Percentiles rank a stretch among this genome's conserved stretches.
These are phyloP conservation scores for Sebastes cheni DNA, from an alignment of 2,797 vertebrate species.

Conservation along the genomic window DNA sequence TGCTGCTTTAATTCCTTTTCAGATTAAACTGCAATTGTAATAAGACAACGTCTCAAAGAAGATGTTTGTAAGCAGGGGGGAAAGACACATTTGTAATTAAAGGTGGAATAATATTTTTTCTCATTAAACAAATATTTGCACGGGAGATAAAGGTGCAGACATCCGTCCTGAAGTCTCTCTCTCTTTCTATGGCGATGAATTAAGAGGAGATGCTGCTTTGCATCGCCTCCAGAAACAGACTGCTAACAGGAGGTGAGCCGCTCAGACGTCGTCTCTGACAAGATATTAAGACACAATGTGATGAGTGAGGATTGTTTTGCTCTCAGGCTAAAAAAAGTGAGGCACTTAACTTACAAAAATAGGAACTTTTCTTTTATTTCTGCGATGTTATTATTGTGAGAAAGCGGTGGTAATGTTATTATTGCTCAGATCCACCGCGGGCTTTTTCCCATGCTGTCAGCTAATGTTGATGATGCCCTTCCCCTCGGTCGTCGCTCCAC, in stretches of 20 bases:
- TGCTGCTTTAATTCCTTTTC: slow-evolving; percentile 80
- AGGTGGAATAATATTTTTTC: slow-evolving; percentile 74
- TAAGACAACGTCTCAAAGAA: slow-evolving; percentile 75
- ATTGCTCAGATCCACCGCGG: slow-evolving; percentile 69
- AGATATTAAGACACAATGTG: slow-evolving; percentile 52
- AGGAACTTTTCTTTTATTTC: slow-evolving; percentile 62
- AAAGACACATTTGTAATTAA: slow-evolving; percentile 80
- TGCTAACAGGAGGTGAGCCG: slow-evolving; percentile 55
- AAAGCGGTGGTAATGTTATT: slow-evolving; percentile 71
- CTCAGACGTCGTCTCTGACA: slow-evolving; percentile 45
- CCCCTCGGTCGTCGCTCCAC: slow-evolving; percentile 41
- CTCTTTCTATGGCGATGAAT: not conserved
- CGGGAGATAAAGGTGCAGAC: slow-evolving; percentile 46
- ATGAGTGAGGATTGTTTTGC: slow-evolving; percentile 53
- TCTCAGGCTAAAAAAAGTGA: slow-evolving; percentile 61
- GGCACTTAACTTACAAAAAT: slow-evolving; percentile 57
- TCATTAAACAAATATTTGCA: slow-evolving; percentile 73
- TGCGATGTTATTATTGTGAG: slow-evolving; percentile 67
- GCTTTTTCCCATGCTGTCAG: slow-evolving; percentile 71
- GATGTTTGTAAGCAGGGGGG: slow-evolving; percentile 72
- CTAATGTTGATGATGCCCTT: slow-evolving; percentile 75
- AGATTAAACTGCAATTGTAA: slow-evolving; percentile 81
- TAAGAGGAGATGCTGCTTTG: slow-evolving; percentile 33
- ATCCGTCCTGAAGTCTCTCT: slow-evolving; percentile 6
- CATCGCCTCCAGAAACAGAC: slow-evolving; percentile 52